These are phyloP conservation scores for Metellina segmentata DNA, from an alignment of 2,888 invertebrate species.

Conservation along the genomic window DNA sequence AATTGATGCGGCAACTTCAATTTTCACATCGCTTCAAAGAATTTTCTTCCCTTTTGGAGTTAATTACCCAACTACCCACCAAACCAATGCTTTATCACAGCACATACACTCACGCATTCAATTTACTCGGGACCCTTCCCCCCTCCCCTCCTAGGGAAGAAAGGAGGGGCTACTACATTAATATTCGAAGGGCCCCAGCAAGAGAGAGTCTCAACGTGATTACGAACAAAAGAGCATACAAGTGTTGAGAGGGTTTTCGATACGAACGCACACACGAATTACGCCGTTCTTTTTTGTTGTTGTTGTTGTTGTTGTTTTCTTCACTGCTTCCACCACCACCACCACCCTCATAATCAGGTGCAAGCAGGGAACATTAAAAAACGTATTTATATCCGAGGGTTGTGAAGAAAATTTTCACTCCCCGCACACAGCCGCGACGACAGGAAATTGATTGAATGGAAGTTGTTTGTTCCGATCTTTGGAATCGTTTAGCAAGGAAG, in stretches of 20 bases:
- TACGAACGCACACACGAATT: conserved; percentile 48
- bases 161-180: conserved; percentile 63
- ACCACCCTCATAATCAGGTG: conserved; percentile 62
- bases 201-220: conserved; percentile 33
- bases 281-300: conserved; percentile 56
- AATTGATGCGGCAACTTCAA: conserved; percentile 76
- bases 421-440: conserved; percentile 42
- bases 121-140: conserved; percentile 35
- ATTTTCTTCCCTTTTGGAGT: conserved; percentile 61
- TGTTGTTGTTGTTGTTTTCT: conserved; percentile 1
- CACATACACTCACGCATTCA: conserved; percentile 72
- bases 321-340: not conserved
- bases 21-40: conserved; percentile 72
- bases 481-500: conserved; percentile 66
- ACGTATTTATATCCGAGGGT: conserved; percentile 70
- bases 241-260: conserved; percentile 46
- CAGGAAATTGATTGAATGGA: conserved; percentile 70
- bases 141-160: conserved; percentile 20
- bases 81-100: conserved; percentile 72
- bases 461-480: conserved; percentile 57
- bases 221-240: conserved; percentile 47
- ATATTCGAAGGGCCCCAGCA: conserved; percentile 65
- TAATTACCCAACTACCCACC: conserved; percentile 69
- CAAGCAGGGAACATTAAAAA: conserved; percentile 70
- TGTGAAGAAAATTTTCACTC: conserved; percentile 62